These are phyloP conservation scores for Festucalex cinctus DNA, from an alignment of 2,113 vertebrate species.

Conservation along the genomic window DNA sequence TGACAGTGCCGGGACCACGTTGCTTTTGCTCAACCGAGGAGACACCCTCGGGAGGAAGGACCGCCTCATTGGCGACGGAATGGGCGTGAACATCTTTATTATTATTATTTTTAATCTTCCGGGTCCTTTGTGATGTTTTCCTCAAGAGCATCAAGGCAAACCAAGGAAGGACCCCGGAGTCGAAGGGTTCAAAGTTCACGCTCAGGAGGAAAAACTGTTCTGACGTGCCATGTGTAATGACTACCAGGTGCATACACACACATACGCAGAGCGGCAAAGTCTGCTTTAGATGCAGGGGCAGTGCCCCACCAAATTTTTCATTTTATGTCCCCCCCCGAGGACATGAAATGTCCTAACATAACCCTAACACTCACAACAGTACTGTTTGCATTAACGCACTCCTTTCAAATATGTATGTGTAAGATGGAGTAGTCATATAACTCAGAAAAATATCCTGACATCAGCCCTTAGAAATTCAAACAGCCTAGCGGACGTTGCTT, in stretches of 20 bases:
- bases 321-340: no score
- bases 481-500: background rate
- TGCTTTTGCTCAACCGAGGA: slow-evolving; percentile 45
- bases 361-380: no score
- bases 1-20: slow-evolving; percentile 38
- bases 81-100: slow-evolving; percentile 10
- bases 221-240: slow-evolving; percentile 64
- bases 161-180: slow-evolving; percentile 46
- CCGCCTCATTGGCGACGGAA: slow-evolving; percentile 44
- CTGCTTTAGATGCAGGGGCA: no score
- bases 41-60: slow-evolving; percentile 59
- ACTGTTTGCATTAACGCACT: no score
- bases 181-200: slow-evolving; percentile 28
- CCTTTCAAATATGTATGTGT: background rate
- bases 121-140: slow-evolving; percentile 44
- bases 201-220: slow-evolving; percentile 46
- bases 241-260: slow-evolving; percentile 55
- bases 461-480: no score
- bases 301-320: no score
- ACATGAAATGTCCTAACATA: no score
- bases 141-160: slow-evolving; percentile 50
- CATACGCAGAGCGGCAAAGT: background rate
- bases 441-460: background rate
- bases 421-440: background rate
- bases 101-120: slow-evolving; percentile 16